Evolutionary conservation across 2,888 invertebrate species (phyloP).

Genomic region (Drosophila maculinotata): DNA sequence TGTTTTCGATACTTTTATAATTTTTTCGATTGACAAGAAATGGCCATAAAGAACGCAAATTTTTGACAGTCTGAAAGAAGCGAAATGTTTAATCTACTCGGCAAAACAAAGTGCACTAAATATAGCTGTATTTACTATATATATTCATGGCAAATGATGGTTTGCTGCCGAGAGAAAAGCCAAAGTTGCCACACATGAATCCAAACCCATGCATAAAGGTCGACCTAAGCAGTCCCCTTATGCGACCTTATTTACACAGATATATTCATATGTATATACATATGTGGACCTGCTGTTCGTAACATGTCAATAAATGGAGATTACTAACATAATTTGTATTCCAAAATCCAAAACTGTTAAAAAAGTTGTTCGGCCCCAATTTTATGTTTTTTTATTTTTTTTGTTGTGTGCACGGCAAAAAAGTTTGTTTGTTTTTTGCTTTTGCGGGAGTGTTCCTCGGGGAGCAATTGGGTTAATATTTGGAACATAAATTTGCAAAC

Average conservation of each 20-base stretch:
- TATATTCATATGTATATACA: conserved; percentile 14
- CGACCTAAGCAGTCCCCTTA: conserved; percentile 53
- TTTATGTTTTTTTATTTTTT: conserved; percentile 28
- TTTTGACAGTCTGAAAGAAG: conserved; percentile 21
- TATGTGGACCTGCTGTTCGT: conserved; percentile 35
- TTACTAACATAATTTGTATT: conserved; percentile 80
- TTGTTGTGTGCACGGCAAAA: conserved; percentile 41
- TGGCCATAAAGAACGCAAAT: conserved; percentile 30
- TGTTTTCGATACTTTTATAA: conserved; percentile 5
- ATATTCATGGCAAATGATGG: conserved; percentile 78
- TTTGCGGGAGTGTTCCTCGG: conserved; percentile 69
- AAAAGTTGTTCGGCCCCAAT: conserved; percentile 62
- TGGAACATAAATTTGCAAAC: conserved; percentile 76
- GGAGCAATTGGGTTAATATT: conserved; percentile 79
- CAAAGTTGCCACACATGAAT: conserved; percentile 61
- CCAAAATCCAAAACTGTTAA: conserved; percentile 78
- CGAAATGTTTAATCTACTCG: conserved; percentile 5
- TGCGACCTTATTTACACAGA: conserved; percentile 28
- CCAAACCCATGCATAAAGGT: conserved; percentile 68
- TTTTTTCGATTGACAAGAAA: neutral
- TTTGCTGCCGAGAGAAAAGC: conserved; percentile 52
- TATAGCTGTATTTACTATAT: conserved; percentile 69
- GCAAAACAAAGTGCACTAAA: conserved; percentile 51
- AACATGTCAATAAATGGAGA: conserved; percentile 79
- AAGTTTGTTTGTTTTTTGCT: conserved; percentile 52